A percentile compares a stretch with the other conserved stretches of the same genome.
Evolutionary conservation across 2,113 vertebrate species (phyloP).

Genomic region (Desmodus rotundus): DNA sequence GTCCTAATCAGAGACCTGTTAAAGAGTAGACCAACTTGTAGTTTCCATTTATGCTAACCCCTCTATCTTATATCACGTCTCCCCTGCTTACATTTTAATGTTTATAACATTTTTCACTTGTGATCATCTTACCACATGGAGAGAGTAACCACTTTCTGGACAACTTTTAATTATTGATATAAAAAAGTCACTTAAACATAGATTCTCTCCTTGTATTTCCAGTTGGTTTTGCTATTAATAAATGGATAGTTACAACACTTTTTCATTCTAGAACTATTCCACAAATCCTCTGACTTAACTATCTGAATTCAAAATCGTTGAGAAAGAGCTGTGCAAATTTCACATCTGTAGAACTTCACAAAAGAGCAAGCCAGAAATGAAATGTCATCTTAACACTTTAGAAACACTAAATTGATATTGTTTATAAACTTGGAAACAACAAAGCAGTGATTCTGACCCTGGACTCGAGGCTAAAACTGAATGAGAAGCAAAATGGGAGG

Average conservation of each 20-base stretch:
- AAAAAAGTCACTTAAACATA: neutral
- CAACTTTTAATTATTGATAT: neutral
- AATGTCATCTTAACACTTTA: neutral
- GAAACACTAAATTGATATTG: neutral
- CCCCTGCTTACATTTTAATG: neutral
- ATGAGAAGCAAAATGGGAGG: neutral
- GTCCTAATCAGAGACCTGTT: neutral
- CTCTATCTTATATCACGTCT: neutral
- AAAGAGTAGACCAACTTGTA: neutral
- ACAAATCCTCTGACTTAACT: neutral
- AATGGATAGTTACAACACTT: neutral
- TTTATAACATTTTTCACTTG: neutral
- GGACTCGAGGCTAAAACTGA: neutral
- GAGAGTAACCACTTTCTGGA: neutral
- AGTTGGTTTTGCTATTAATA: neutral
- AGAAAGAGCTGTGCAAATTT: neutral
- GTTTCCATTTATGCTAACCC: neutral
- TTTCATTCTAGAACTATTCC: neutral
- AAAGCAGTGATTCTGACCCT: neutral
- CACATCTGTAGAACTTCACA: neutral
- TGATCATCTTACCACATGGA: neutral
- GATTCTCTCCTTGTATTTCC: neutral
- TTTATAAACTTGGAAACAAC: neutral
- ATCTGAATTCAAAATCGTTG: neutral
- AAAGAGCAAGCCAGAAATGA: neutral